These are phyloP conservation scores for Maconellicoccus hirsutus DNA, from an alignment of 1,140 invertebrate species.

Conservation along the genomic window DNA sequence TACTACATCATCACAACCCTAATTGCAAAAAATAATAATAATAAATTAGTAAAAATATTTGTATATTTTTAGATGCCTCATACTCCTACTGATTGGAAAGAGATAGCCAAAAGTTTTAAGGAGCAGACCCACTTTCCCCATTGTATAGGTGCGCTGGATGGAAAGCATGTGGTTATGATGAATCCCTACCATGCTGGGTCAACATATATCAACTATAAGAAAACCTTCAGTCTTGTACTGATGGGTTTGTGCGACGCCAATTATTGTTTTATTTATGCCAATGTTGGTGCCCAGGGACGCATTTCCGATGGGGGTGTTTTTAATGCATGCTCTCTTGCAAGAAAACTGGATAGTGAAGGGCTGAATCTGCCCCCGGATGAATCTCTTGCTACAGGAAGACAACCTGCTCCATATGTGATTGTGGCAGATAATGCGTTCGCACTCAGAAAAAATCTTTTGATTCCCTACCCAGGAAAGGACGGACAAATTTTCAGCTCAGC, in stretches of 20 bases:
- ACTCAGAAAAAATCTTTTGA: constrained; percentile 32
- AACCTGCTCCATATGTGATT: constrained; percentile 27
- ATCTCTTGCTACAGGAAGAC: background rate
- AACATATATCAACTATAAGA: constrained; percentile 42
- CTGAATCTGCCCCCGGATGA: background rate
- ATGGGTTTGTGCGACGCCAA: constrained; percentile 39
- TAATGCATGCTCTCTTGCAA: constrained; percentile 25
- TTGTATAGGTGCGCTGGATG: constrained; percentile 38
- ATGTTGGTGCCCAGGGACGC: constrained; percentile 28
- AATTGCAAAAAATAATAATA: too few species aligned
- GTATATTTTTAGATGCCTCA: background rate
- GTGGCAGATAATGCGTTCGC: constrained; percentile 36
- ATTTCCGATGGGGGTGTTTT: constrained; percentile 36
- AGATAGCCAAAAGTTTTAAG: background rate
- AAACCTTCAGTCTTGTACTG: constrained; percentile 39
- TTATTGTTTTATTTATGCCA: constrained; percentile 28
- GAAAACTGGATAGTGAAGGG: background rate
- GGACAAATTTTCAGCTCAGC: constrained; percentile 26
- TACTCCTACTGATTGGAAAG: background rate
- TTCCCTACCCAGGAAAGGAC: constrained; percentile 26
- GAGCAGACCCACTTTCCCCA: constrained; percentile 32
- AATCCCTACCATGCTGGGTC: constrained; percentile 35
- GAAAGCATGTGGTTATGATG: constrained; percentile 39
- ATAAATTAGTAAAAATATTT: too few species aligned
- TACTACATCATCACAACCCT: too few species aligned